Base-by-base conservation (phyloP, 2,113 vertebrate genomes). In the Chionodraco myersi region DNA sequence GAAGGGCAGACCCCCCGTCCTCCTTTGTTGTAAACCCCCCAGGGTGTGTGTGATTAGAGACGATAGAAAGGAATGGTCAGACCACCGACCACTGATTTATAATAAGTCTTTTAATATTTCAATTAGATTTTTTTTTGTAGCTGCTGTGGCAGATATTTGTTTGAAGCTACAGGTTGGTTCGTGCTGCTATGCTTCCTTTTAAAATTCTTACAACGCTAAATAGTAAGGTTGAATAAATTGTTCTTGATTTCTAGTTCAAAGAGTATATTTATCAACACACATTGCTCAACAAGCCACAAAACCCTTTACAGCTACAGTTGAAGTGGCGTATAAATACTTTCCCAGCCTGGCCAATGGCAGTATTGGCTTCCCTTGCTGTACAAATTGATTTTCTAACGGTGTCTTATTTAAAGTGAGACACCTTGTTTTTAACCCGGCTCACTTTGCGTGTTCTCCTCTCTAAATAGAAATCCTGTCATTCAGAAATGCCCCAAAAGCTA, bases 391-490 rank as follows among this genome's bases (percentile, higher is more conserved):
- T 71, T 69, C 41, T 54, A 34, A 60, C 47, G 1, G 51, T 6
- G 3, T 0, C 16, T 57, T 45, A 12, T 51, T 63, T 30, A 21
- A 49, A 75, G 58, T 57, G 10, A 54, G 11, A 75, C 52, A 48
- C 6, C 16, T 34, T n/a, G 8, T 48, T 23, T 57, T 67, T 36
- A 56, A 57, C 48, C 41, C 36, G 3, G 44, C 60, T 41, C n/a
- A 2, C 21, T 45, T 47, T 58, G 56, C 53, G 2, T 51, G 10
- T 52, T 78, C 56, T 0, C 15, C 13, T 16, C 41, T 30, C 36
- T 18, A 41, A 66, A 51, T 49, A 6, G 56, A 53, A 70, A 72
- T 64, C 63, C 49, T 58, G 36, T 71, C 83, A 70, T 52, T 81
- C 80, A 61, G 45, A 45, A 21, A 23, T 61, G 79, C 69, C 36